Evolutionary conservation across 2,797 vertebrate species (phyloP).

Genomic region (Melanotaenia parkinsoni): DNA sequence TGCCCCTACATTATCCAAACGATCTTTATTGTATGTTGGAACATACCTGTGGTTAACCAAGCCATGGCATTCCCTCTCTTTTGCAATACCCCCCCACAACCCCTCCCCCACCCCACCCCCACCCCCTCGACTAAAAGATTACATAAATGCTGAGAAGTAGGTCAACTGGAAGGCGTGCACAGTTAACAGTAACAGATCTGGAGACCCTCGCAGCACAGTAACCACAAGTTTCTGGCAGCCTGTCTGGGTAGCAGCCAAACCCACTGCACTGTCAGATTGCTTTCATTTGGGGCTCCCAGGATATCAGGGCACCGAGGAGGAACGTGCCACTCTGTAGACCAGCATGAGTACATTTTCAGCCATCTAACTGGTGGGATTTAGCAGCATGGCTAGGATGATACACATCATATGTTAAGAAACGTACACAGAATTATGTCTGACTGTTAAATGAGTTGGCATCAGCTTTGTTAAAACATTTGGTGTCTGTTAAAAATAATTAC

Average conservation of each 20-base stretch:
- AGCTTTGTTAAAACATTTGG: slow-evolving; percentile 30
- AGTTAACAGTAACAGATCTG: slow-evolving; percentile 68
- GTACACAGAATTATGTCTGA: slow-evolving; percentile 17
- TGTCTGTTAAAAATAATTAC: slow-evolving; percentile 23
- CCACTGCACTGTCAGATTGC: slow-evolving; percentile 32
- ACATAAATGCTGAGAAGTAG: slow-evolving; percentile 77
- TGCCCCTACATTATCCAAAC: slow-evolving; percentile 64
- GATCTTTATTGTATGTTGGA: slow-evolving; percentile 63
- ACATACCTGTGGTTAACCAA: slow-evolving; percentile 78
- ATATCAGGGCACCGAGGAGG: slow-evolving; percentile 63
- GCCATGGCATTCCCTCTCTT: slow-evolving; percentile 50
- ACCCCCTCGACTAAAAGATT: slow-evolving; percentile 54
- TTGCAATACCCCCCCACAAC: slow-evolving; percentile 2
- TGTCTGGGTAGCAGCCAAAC: slow-evolving; percentile 54
- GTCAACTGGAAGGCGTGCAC: slow-evolving; percentile 64
- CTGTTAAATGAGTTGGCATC: slow-evolving; percentile 30
- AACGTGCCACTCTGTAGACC: slow-evolving; percentile 45
- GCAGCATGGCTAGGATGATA: slow-evolving; percentile 26
- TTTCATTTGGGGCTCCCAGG: slow-evolving; percentile 62
- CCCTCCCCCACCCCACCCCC: too few species aligned
- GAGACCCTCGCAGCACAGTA: slow-evolving; percentile 59
- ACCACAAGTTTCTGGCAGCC: slow-evolving; percentile 65
- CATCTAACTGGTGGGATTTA: slow-evolving; percentile 23
- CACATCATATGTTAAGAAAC: slow-evolving; percentile 23
- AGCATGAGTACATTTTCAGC: slow-evolving; percentile 53